These are phyloP conservation scores for Helarctos malayanus DNA, from an alignment of 2,797 vertebrate species.

Conservation along the genomic window DNA sequence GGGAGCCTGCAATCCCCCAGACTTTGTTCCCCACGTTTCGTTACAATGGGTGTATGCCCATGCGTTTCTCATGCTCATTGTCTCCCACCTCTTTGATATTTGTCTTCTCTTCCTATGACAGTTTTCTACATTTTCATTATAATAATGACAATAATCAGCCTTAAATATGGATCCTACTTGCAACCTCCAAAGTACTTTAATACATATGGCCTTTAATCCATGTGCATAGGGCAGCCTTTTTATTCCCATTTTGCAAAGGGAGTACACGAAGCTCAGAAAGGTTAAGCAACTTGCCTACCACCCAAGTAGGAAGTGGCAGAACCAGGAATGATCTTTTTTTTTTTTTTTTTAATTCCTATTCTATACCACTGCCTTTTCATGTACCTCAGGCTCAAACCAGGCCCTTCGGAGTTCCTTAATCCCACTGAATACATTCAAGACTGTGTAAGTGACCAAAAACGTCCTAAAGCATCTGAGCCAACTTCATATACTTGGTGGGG, in stretches of 20 bases:
- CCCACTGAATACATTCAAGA: background rate
- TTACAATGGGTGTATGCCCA: background rate
- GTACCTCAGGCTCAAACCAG: background rate
- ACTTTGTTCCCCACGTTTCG: background rate
- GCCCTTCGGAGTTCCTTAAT: background rate
- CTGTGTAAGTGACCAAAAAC: background rate
- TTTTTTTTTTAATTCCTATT: background rate
- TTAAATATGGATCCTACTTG: background rate
- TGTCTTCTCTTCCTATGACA: background rate
- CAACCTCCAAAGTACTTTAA: background rate
- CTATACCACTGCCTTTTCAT: background rate
- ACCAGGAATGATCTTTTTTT: background rate
- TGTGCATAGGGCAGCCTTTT: background rate
- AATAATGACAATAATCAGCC: background rate
- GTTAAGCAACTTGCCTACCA: background rate
- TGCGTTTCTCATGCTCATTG: background rate
- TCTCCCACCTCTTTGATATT: background rate
- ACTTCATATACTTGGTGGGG: background rate
- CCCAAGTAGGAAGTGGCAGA: background rate
- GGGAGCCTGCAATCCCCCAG: background rate
- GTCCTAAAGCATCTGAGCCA: background rate
- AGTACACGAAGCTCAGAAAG: background rate
- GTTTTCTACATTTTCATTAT: background rate
- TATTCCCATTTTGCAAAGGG: background rate
- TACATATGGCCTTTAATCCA: background rate